phyloP scores from a whole-genome alignment of 2,888 invertebrate species.

The Aphodius granarius region DNA sequence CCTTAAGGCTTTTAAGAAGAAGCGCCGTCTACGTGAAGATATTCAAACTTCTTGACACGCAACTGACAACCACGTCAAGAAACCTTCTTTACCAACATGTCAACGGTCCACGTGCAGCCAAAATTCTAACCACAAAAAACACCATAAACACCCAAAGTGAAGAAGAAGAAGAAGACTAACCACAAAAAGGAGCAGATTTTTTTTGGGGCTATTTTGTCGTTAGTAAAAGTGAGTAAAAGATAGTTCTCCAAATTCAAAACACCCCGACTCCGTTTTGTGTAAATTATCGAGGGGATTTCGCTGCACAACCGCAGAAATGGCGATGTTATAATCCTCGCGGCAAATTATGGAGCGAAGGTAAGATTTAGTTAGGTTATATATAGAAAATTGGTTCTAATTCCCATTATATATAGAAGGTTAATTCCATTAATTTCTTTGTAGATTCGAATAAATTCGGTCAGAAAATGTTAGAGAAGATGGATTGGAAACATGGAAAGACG shows the following conservation, averaged over 20 bases:
- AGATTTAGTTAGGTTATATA: constrained; percentile 2
- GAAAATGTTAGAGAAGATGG: constrained; percentile 93
- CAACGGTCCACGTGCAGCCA: not conserved
- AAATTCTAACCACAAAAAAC: not conserved
- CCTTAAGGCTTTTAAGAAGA: too few species aligned
- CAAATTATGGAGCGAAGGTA: constrained; percentile 65
- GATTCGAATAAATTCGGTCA: constrained; percentile 85
- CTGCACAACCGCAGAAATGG: constrained; percentile 55
- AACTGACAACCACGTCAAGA: not conserved
- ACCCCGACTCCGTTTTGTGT: not conserved
- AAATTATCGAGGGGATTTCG: not conserved
- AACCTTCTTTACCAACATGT: not conserved
- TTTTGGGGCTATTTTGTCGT: not conserved
- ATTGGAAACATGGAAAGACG: constrained; percentile 87
- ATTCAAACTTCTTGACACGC: not conserved
- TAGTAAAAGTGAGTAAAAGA: not conserved
- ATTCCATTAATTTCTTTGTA: constrained; percentile 54
- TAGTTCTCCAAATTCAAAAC: not conserved
- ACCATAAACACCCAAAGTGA: too few species aligned
- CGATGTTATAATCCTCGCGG: constrained; percentile 67
- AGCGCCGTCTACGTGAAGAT: not conserved
- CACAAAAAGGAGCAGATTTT: too few species aligned
- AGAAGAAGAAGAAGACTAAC: too few species aligned
- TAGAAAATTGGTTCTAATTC: too few species aligned
- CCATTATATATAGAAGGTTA: not conserved